Percentiles rank a stretch among this genome's conserved stretches.
phyloP scores from a whole-genome alignment of 2,888 invertebrate genomes.

The Drosophila subsilvestris region DNA sequence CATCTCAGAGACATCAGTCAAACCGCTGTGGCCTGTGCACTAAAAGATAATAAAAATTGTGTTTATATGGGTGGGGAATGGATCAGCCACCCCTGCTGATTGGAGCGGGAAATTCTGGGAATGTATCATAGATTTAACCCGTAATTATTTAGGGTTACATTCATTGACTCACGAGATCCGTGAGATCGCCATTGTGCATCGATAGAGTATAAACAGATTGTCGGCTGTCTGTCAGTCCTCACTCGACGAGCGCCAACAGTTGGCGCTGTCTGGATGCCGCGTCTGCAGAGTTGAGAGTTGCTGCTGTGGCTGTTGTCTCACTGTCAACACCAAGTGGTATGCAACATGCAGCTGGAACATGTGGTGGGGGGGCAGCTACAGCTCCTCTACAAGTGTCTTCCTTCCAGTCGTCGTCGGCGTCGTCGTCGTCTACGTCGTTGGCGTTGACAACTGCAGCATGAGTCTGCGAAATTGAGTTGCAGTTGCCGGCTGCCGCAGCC shows the following conservation, averaged over 20 bases:
- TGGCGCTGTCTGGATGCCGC: constrained; percentile 31
- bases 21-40: neutral
- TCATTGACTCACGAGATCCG: constrained; percentile 1
- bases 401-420: constrained; percentile 43
- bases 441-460: constrained; percentile 75
- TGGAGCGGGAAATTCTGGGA: neutral
- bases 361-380: neutral
- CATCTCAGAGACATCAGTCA: neutral
- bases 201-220: constrained; percentile 34
- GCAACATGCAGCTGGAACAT: constrained; percentile 60
- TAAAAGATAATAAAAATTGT: neutral
- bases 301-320: constrained; percentile 46
- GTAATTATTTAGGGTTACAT: neutral
- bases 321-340: constrained; percentile 73
- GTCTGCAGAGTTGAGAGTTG: constrained; percentile 45
- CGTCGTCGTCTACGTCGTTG: constrained; percentile 62
- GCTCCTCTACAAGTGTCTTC: constrained; percentile 65
- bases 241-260: constrained; percentile 73
- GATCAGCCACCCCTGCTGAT: no score
- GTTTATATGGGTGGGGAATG: neutral
- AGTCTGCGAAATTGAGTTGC: constrained; percentile 75
- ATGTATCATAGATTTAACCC: neutral
- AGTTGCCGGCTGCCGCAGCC: constrained; percentile 1
- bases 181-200: constrained; percentile 16
- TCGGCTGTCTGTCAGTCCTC: constrained; percentile 52